Evolutionary conservation across 2,113 vertebrate species (phyloP), one percentile per base, ranked within the genome.

Genomic region (Lepus timidus): DNA sequence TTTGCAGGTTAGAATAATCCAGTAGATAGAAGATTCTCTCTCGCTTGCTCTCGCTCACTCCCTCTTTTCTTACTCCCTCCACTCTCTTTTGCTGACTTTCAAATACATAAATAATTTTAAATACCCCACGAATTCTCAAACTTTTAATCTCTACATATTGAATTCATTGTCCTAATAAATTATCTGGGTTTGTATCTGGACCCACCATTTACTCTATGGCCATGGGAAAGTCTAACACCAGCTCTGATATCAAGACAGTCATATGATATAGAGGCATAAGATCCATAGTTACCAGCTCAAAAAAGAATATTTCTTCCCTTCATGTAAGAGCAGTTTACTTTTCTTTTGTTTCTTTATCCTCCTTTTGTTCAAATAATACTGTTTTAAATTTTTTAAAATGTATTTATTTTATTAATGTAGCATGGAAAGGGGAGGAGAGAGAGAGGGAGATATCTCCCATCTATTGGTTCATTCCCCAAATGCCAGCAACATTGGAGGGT

Each of bases 301-400:
- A 73, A 74, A 81, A 51, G 14, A 78, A 0, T 8, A 95, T 76
- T 27, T 79, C 27, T 11, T 91, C 39, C 55, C 10, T 85, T 78
- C 83, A 89, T 16, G 3, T 70, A 82, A 88, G 22, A 74, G 14
- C 68, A n/a, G 1, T 12, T 83, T 88, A 70, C 65, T 82, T 95
- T 87, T 17, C 61, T 94, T 92, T 92, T 65, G 52, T 65, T 39
- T 81, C 4, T 83, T 61, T 29, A 67, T 17, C 33, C 14, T 10
- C 20, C 13, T 31, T 16, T 36, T 88, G 79, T 81, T n/a, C 83
- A 90, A 78, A 90, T 90, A 83, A 90, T 33, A 81, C 1, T 82
- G 6, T 64, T 94, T 89, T 52, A 83, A 44, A 1, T 44, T 44
- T 95, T 62, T 9, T 70, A 87, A 82, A 79, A 52, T 76, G 44